Conservation (phyloP, 2,797 vertebrate species). For the Pipistrellus pipistrellus region DNA sequence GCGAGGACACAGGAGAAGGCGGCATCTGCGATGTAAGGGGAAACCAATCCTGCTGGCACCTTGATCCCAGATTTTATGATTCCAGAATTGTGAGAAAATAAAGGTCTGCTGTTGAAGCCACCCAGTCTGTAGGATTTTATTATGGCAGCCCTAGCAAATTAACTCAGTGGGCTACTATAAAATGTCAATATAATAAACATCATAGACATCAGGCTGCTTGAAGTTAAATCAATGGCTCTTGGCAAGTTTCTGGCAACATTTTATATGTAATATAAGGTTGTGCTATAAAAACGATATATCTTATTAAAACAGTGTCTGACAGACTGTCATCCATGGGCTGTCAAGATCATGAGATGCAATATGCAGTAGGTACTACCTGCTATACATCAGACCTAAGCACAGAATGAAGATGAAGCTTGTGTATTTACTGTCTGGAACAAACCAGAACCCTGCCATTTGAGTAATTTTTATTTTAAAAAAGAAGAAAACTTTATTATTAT, state of each 20-base stretch:
- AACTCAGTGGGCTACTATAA: not conserved
- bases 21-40: not conserved
- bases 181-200: not conserved
- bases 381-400: not conserved
- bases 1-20: not conserved
- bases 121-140: not conserved
- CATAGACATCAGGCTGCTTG: not conserved
- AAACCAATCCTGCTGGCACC: not conserved
- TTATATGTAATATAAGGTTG: not conserved
- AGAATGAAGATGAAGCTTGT: not conserved
- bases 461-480: not conserved
- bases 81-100: not conserved
- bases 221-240: conserved; percentile 21
- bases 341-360: not conserved
- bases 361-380: not conserved
- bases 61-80: not conserved
- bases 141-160: not conserved
- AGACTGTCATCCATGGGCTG: not conserved
- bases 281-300: not conserved
- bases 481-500: not conserved
- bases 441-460: not conserved
- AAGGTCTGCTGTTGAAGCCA: not conserved
- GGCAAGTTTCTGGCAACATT: not conserved
- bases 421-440: not conserved
- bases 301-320: not conserved